Evolutionary conservation across 2,888 invertebrate genomes (phyloP).

Genomic region (Sminthurides aquaticus): DNA sequence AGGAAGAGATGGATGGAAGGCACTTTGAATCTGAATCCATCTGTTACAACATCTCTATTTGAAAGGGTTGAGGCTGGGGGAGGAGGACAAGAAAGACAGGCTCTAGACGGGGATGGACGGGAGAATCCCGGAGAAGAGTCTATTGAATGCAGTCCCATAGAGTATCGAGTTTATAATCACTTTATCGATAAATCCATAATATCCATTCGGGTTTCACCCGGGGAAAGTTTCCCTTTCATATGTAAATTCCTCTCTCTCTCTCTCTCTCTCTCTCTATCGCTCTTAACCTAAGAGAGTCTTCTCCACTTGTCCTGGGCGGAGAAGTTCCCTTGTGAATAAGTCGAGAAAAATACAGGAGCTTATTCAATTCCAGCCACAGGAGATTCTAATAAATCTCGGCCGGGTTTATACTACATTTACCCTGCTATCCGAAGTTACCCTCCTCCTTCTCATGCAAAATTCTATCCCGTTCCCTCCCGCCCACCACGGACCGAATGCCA

Average conservation of each 20-base stretch:
- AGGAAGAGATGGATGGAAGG: no score
- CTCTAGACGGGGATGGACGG: background rate
- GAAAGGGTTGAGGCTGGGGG: no score
- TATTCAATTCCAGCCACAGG: background rate
- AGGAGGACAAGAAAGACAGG: no score
- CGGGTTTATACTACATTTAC: no score
- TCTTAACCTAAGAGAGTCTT: no score
- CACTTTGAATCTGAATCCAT: no score
- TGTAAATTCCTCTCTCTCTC: background rate
- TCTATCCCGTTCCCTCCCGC: no score
- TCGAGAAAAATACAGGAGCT: background rate
- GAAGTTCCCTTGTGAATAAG: background rate
- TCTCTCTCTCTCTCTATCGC: no score
- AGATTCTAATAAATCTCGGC: background rate
- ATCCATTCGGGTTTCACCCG: background rate
- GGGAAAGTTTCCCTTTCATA: background rate
- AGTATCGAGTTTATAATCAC: constrained; percentile 32
- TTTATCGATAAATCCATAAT: constrained; percentile 36
- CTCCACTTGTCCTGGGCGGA: constrained; percentile 4
- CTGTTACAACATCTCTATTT: no score
- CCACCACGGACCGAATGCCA: no score
- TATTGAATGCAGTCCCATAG: background rate
- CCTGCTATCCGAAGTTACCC: no score
- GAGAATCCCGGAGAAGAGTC: background rate
- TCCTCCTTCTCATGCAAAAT: no score